phyloP scores from a whole-genome alignment of 2,888 invertebrate species.

The Microdon myrmicae region DNA sequence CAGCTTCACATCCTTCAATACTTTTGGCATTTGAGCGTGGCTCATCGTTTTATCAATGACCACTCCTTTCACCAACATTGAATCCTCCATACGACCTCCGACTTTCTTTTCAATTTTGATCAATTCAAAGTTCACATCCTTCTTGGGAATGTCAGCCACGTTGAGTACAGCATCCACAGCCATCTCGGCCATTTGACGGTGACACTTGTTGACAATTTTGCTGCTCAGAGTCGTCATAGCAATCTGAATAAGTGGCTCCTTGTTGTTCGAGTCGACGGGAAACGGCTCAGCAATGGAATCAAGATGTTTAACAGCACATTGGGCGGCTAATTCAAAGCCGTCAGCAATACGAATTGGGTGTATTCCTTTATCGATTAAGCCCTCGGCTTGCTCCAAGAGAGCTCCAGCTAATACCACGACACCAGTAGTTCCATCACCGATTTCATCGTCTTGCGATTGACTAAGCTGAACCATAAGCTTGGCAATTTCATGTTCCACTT shows the following conservation, averaged over 20 bases:
- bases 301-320: constrained; percentile 84
- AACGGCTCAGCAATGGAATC: constrained; percentile 90
- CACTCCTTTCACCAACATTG: constrained; percentile 94
- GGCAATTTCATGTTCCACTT: constrained; percentile 98
- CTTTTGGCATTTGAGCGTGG: constrained; percentile 99
- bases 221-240: constrained; percentile 99
- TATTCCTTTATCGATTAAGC: constrained; percentile 93
- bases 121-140: constrained; percentile 98
- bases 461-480: constrained; percentile 97
- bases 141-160: constrained; percentile 90
- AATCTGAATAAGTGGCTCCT: constrained; percentile 89
- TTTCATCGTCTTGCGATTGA: constrained; percentile 99
- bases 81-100: constrained; percentile 97
- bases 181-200: constrained; percentile 97
- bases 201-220: constrained; percentile 97
- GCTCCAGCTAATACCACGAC: constrained; percentile 90
- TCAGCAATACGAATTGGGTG: constrained; percentile 99
- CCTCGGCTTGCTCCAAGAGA: constrained; percentile 93
- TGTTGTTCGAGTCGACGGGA: constrained; percentile 83
- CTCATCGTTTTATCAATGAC: constrained; percentile 99
- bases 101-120: constrained; percentile 98
- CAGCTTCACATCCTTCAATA: constrained; percentile 85
- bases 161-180: constrained; percentile 96
- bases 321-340: constrained; percentile 97
- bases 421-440: constrained; percentile 99